phyloP scores from a whole-genome alignment of 2,113 vertebrate genomes.

The Pseudois nayaur region DNA sequence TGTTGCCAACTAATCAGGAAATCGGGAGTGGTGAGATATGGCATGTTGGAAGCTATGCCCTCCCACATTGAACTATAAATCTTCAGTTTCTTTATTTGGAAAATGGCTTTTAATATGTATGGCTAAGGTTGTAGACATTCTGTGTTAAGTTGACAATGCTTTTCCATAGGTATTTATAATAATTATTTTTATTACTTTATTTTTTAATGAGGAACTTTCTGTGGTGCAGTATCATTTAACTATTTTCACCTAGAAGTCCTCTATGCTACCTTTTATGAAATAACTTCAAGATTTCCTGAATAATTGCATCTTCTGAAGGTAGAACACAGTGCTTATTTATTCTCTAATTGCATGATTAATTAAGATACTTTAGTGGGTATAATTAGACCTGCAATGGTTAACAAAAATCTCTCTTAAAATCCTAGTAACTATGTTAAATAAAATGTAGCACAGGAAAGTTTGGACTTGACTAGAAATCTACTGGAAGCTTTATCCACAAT shows the following conservation, averaged over 20 bases:
- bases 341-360: background rate
- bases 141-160: background rate
- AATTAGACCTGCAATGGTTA: background rate
- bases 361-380: background rate
- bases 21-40: background rate
- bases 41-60: background rate
- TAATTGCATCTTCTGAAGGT: background rate
- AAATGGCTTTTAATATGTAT: background rate
- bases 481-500: background rate
- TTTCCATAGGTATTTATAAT: background rate
- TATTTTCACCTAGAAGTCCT: background rate
- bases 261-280: background rate
- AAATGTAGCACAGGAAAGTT: background rate
- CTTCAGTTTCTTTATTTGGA: background rate
- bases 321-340: background rate
- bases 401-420: background rate
- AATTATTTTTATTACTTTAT: background rate
- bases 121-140: background rate
- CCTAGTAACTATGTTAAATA: background rate
- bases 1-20: background rate
- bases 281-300: background rate
- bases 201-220: background rate
- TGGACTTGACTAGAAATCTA: background rate
- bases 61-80: background rate
- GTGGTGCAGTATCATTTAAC: background rate